Percentiles rank a stretch among this genome's conserved stretches.
Evolutionary conservation across 2,113 vertebrate species (phyloP).

Genomic region (Laticauda laticaudata): DNA sequence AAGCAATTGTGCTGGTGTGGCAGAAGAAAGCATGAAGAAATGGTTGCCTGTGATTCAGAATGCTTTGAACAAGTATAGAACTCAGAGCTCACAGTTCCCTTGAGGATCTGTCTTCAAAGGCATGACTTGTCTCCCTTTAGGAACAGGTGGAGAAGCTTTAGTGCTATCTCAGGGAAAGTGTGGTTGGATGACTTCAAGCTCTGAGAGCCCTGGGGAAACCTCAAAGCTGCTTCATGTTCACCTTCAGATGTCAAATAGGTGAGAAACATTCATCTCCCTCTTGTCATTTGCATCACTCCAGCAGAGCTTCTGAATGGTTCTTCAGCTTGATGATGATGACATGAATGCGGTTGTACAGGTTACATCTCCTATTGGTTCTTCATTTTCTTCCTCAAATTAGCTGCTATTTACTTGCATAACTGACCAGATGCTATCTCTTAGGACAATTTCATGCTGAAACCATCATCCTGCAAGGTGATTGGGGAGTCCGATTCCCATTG

Average conservation of each 20-base stretch:
- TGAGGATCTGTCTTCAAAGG: neutral
- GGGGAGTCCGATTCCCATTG: neutral
- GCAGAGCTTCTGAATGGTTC: neutral
- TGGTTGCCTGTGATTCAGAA: neutral
- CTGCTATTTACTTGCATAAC: neutral
- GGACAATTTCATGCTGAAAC: fast-evolving
- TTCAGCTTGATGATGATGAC: neutral
- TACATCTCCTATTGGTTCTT: neutral
- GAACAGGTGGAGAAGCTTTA: neutral
- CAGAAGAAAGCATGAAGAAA: neutral
- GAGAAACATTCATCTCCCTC: neutral
- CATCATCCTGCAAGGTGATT: neutral
- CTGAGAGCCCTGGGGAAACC: neutral
- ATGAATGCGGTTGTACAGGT: fast-evolving
- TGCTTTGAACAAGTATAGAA: neutral
- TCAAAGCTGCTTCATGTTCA: neutral
- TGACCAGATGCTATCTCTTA: neutral
- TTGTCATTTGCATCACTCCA: neutral
- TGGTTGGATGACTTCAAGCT: neutral
- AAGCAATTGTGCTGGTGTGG: neutral
- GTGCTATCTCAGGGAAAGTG: fast-evolving
- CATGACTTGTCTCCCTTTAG: neutral
- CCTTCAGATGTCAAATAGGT: neutral
- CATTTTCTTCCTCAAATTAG: neutral
- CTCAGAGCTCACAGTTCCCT: neutral